Evolutionary conservation across 1,140 invertebrate genomes (phyloP).

Genomic region (Hylaeus volcanicus): DNA sequence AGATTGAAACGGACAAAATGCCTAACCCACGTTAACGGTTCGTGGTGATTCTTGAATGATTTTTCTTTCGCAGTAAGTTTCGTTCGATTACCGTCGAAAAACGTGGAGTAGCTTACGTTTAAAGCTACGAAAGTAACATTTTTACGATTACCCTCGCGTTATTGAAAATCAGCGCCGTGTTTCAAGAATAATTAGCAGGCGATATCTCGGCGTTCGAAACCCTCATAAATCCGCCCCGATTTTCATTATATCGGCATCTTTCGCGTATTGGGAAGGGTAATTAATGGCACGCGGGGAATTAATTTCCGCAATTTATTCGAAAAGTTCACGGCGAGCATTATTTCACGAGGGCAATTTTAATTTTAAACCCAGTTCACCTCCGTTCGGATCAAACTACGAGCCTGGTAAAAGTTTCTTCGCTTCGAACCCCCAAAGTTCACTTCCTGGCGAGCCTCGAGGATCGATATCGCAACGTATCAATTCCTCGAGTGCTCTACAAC

Average conservation of each 20-base stretch:
- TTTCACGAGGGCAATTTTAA: slow-evolving; percentile 24
- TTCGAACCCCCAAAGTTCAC: slow-evolving; percentile 2
- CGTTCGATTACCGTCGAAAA: no score
- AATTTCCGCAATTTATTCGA: slow-evolving; percentile 25
- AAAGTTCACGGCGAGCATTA: slow-evolving; percentile 25
- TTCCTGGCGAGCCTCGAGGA: not conserved
- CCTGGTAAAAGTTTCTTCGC: not conserved
- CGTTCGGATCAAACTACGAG: not conserved
- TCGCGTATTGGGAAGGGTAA: slow-evolving; percentile 6
- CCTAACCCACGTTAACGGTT: no score
- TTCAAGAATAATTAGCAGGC: no score
- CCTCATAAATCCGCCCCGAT: not conserved
- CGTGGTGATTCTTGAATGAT: no score
- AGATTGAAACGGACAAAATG: no score
- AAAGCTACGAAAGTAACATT: no score
- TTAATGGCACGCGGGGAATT: slow-evolving; percentile 14
- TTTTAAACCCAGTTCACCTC: not conserved
- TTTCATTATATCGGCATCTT: not conserved
- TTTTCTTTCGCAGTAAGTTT: no score
- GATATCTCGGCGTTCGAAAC: not conserved
- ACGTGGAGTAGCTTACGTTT: no score
- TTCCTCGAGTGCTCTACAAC: not conserved
- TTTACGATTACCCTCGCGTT: no score
- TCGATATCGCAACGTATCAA: slow-evolving; percentile 32
- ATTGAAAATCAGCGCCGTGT: no score